Base-by-base conservation (phyloP, 2,888 invertebrate genomes). In the Caenorhabditis sp. region DNA sequence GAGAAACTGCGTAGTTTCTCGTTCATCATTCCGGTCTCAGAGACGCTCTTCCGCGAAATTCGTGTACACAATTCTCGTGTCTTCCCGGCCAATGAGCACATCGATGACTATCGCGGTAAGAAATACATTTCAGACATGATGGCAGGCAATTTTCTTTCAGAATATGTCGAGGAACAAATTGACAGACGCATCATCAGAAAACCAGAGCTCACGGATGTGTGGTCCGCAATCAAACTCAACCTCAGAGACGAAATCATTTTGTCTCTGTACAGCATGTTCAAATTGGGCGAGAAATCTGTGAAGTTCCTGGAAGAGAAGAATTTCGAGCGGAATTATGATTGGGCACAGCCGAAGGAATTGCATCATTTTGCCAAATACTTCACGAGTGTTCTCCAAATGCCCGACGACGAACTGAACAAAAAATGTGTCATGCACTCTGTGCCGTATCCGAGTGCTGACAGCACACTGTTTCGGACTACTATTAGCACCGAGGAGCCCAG, bases 291-390 rank as follows among this genome's bases (percentile, higher is more conserved):
- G 3, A 2, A 13, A 9, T 50, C 50, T 13, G 50, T 17, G 2
- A 6, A 11, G 2, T 32, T 32, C 9, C 32, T 50, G 8, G 50
- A 50, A 9, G 30, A 50, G 17, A 50, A 50, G 17, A 50, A 50
- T n/a, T 50, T 50, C 20, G 24, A 17, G 7, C 20, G 15, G 8
- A 8, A 15, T 30, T 50, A 7, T 17, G 32, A 32, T 2, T 50
- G 50, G 50, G 32, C 50, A 32, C 11, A 15, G n/a, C 50, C 50
- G 32, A 50, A 50, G 17, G 50, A 50, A n/a, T 20, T 50, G 30
- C 32, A 50, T 17, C 50, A 50, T n/a, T 50, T 50, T 20, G 50
- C 50, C 17, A 30, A 30, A n/a, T 50, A 50, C 20, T 50, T 50
- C 32, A 27, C 17, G 17, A 13, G 50, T 17, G 50, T 50, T 17